Percentiles rank a stretch among this genome's conserved stretches.
Evolutionary conservation across 2,797 vertebrate genomes (phyloP).

Genomic region (Brachymystax lenok): DNA sequence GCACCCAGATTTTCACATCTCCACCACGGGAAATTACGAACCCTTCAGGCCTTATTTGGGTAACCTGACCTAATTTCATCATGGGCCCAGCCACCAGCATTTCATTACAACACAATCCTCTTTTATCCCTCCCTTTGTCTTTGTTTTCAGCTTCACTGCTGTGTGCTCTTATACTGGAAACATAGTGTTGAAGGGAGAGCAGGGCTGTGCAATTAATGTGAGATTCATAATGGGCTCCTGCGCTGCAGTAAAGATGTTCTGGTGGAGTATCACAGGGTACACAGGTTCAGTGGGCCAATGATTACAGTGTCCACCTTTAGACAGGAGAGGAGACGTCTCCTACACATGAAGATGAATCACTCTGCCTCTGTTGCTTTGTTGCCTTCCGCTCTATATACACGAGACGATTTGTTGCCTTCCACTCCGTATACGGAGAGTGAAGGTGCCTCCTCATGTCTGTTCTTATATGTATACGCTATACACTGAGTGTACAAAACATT

Average conservation of each 20-base stretch:
- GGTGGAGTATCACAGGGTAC: constrained; percentile 65
- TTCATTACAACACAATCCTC: constrained; percentile 66
- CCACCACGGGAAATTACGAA: constrained; percentile 91
- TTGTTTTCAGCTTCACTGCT: constrained; percentile 36
- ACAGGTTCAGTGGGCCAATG: constrained; percentile 78
- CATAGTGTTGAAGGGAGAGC: constrained; percentile 32
- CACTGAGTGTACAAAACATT: no score
- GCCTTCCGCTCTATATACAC: neutral
- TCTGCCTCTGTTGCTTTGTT: constrained; percentile 28
- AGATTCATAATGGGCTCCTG: constrained; percentile 60
- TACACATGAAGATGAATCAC: constrained; percentile 80
- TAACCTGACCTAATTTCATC: constrained; percentile 81
- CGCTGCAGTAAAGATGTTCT: constrained; percentile 48
- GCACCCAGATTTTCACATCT: constrained; percentile 95
- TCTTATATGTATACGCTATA: no score
- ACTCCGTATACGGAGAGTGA: no score
- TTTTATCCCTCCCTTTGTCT: constrained; percentile 23
- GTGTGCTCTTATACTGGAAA: constrained; percentile 31
- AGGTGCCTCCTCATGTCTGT: no score
- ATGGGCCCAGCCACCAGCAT: constrained; percentile 64
- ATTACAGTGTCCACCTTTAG: constrained; percentile 77
- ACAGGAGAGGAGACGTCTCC: constrained; percentile 63
- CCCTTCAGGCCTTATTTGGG: constrained; percentile 87
- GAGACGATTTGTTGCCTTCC: no score
- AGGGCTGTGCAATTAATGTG: constrained; percentile 53